Evolutionary conservation across 2,113 vertebrate genomes (phyloP), one percentile per base, ranked within the genome.

Genomic region (Osmerus eperlanus): DNA sequence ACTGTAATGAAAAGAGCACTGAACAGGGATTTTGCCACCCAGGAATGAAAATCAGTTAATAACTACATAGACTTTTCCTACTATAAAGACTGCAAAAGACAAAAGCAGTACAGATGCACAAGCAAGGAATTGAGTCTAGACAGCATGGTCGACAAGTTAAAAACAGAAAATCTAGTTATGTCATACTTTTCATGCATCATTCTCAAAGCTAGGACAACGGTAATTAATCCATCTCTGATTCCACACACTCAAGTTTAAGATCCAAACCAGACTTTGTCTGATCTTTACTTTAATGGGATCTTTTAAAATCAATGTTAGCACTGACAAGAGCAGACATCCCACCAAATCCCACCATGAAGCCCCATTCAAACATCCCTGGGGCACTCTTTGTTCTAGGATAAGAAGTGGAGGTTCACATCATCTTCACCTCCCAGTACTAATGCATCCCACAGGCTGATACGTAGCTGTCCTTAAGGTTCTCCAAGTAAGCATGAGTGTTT

Each of bases 371-470:
- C 78, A 70, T 81, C 87, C 85, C 85, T 55, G 74, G 85, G 80
- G 85, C 52, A 73, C 60, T 81, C 88, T 90, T 90, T 91, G 81
- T 90, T 90, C 83, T 76, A 61, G 73, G 83, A 87, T 87, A 60
- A 81, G 83, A 88, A 78, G 71, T 67, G 51, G 47, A 68, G 78
- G 68, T 85, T 85, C 73, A 76, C 75, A 70, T 83, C 76, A 76
- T 47, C 78, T 78, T 76, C 84, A 86, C 83, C 86, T 81, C 75
- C 81, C 54, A 13, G 74, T 79, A 79, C 69, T 89, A 84, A 85
- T 80, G 71, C 76, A 77, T 82, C 75, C 83, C 84, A 73, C 62
- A 78, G 80, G 80, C 75, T 68, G 68, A 76, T 36, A 59, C 4
- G 75, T 63, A 60, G 71, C 80, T 66, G 65, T 64, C 81, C 81